Evolutionary conservation across 2,888 invertebrate species (phyloP).

Genomic region (Furcula furcula): DNA sequence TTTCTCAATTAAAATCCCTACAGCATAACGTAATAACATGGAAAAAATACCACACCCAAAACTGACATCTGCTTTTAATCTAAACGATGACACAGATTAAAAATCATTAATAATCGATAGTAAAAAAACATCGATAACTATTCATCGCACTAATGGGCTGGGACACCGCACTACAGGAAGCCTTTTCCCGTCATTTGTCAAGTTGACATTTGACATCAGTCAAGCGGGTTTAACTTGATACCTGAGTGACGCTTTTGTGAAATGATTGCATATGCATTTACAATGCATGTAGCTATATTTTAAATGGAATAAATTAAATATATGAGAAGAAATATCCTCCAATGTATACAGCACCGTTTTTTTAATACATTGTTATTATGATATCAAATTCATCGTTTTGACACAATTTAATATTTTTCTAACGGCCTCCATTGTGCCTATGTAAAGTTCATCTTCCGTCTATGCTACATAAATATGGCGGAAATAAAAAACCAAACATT

Average conservation of each 20-base stretch:
- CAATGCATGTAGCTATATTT: background rate
- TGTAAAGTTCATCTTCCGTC: too few relatives aligned
- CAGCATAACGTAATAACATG: background rate
- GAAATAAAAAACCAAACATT: too few relatives aligned
- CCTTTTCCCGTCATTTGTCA: constrained; percentile 70
- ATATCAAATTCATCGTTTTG: too few relatives aligned
- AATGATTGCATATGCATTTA: constrained; percentile 3
- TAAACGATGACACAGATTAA: constrained; percentile 26
- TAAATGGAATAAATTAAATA: background rate
- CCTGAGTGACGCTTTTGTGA: constrained; percentile 35
- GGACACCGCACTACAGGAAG: constrained; percentile 69
- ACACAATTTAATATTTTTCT: too few relatives aligned
- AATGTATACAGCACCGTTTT: too few relatives aligned
- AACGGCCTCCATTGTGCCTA: too few relatives aligned
- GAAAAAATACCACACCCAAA: constrained; percentile 20
- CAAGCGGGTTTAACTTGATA: constrained; percentile 52
- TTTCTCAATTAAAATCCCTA: background rate
- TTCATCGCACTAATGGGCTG: constrained; percentile 54
- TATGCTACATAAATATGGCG: too few relatives aligned
- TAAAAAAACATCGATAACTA: constrained; percentile 30
- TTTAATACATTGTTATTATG: too few relatives aligned
- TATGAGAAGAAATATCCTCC: too few relatives aligned
- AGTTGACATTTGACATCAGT: constrained; percentile 76
- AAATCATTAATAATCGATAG: constrained; percentile 62
- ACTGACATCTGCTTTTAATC: constrained; percentile 43